Conservation (phyloP, 2,113 vertebrate species). For the Sphaerodactylus townsendi region DNA sequence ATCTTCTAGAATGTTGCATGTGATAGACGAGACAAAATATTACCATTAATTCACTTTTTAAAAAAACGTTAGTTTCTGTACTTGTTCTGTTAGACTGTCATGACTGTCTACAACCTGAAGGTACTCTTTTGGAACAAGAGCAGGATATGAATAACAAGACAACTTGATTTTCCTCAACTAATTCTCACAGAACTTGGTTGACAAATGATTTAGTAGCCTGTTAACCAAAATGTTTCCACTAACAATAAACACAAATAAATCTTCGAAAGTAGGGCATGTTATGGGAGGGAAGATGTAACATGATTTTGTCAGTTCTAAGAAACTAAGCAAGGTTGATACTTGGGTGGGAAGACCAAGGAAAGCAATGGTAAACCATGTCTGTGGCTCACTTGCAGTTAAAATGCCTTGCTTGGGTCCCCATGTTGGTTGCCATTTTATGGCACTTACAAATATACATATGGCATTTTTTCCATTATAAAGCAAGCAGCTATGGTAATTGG, state of each 20-base stretch:
- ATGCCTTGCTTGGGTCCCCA: too few species aligned
- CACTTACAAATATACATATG: too few species aligned
- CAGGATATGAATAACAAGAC: accelerated
- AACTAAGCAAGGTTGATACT: too few species aligned
- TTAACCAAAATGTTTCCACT: neutral
- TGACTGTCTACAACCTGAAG: neutral
- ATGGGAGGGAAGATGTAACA: too few species aligned
- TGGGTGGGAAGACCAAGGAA: too few species aligned
- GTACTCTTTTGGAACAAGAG: neutral
- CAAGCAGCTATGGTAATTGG: neutral
- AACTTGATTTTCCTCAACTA: neutral
- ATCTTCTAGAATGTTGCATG: constrained; percentile 47
- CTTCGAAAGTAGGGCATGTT: neutral
- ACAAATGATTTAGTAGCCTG: neutral
- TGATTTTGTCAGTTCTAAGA: too few species aligned
- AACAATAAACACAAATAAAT: neutral
- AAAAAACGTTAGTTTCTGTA: neutral
- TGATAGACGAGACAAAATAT: constrained; percentile 9
- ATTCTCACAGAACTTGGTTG: neutral
- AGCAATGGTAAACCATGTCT: too few species aligned
- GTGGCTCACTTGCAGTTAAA: too few species aligned
- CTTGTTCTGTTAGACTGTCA: neutral
- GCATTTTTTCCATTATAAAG: neutral
- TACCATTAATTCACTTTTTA: neutral
- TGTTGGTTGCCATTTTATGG: too few species aligned